These are phyloP conservation scores for Otus sunia DNA, from an alignment of 2,113 vertebrate genomes.

Conservation along the genomic window DNA sequence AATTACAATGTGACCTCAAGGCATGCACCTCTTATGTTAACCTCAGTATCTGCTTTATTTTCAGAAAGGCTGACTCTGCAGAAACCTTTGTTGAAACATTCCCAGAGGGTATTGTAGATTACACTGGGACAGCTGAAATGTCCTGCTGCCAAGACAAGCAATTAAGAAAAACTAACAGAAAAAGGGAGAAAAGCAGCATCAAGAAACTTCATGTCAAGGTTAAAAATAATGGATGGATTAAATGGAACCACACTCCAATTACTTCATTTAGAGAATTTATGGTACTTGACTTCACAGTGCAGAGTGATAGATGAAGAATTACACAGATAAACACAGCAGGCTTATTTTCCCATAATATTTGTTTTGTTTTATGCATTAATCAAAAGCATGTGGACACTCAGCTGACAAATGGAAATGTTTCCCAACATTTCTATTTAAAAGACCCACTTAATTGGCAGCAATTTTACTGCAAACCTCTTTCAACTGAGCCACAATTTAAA, in stretches of 20 bases:
- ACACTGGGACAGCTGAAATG: background rate
- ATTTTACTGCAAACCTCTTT: background rate
- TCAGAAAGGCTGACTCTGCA: conserved; percentile 48
- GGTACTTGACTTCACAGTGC: background rate
- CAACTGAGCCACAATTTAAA: rapidly evolving
- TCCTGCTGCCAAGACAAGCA: conserved; percentile 45
- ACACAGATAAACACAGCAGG: background rate
- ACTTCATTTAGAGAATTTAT: background rate
- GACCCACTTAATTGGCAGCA: background rate
- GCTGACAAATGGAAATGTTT: background rate
- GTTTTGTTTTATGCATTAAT: background rate
- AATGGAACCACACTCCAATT: background rate
- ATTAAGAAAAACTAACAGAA: conserved; percentile 44
- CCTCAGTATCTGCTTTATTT: conserved; percentile 25
- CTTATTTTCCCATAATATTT: background rate
- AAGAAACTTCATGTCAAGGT: background rate
- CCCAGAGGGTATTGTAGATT: conserved; percentile 39
- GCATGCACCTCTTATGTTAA: background rate
- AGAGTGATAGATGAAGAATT: background rate
- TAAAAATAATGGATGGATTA: conserved; percentile 2
- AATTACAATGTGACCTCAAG: background rate
- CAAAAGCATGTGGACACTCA: background rate
- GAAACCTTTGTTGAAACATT: background rate
- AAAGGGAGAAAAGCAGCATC: background rate
- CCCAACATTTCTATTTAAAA: background rate